Percentiles rank a stretch among this genome's conserved stretches.
phyloP scores from a whole-genome alignment of 1,140 invertebrate species.

The Propsilocerus akamusi region DNA sequence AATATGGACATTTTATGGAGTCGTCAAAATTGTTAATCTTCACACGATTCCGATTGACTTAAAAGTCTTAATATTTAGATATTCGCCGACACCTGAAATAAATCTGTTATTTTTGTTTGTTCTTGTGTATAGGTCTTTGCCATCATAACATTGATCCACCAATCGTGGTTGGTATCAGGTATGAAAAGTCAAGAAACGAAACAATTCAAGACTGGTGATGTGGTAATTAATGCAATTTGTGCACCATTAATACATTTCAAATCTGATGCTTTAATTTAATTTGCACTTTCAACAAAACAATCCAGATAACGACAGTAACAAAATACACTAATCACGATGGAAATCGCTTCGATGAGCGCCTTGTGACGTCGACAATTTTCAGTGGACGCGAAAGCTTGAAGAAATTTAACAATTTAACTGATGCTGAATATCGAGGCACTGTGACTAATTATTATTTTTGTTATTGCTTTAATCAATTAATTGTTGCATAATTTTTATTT shows the following conservation, averaged over 20 bases:
- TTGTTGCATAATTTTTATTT: background rate
- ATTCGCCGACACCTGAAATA: background rate
- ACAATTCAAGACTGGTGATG: background rate
- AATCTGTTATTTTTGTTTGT: background rate
- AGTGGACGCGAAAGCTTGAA: background rate
- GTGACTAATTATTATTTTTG: background rate
- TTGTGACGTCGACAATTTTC: background rate
- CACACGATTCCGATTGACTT: background rate
- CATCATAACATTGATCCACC: background rate
- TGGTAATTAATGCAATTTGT: background rate
- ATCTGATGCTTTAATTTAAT: background rate
- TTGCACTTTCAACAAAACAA: background rate
- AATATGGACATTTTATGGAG: background rate
- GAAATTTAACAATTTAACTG: background rate
- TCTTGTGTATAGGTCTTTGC: background rate
- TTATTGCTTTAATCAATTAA: background rate
- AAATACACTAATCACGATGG: background rate
- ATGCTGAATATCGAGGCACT: background rate
- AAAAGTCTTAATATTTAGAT: background rate
- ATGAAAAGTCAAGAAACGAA: background rate
- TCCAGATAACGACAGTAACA: constrained; percentile 2
- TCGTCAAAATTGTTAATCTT: background rate
- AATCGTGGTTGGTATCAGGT: background rate
- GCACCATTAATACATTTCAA: background rate
- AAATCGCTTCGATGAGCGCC: background rate